Base-by-base conservation (phyloP, 2,888 invertebrate species). In the Holacanthella duospinosa region DNA sequence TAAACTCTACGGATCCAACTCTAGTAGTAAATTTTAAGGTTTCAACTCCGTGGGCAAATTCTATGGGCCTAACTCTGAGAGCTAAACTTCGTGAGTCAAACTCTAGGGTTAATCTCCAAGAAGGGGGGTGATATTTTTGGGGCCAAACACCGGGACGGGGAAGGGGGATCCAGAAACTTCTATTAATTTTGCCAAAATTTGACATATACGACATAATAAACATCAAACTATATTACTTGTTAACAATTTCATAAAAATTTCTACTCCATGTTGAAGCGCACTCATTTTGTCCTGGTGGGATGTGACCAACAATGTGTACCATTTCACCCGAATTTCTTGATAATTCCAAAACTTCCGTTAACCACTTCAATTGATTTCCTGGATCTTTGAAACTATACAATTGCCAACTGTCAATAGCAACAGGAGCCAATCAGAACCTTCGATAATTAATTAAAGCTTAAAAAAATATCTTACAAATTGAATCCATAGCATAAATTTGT, bases 401-500 rank as follows among this genome's bases (percentile, higher is more conserved):
- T 58, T 74, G 69, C 75, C 74, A 74, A 62, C 74, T 74, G 25
- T 6, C 62, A 36, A 21, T 25, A 27, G 62, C 43, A 43, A 58
- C 1, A 43, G n/a, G 43, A n/a, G n/a, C n/a, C n/a, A n/a, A n/a
- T n/a, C n/a, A n/a, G 36, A 36, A 36, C 36, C 36, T 36, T 36
- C 36, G 16, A 36, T 12, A 36, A 36, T 36, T 36, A 12, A 12
- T 36, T 36, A 36, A 36, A 36, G 16, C 16, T 16, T 16, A 36
- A 36, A 36, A 16, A 21, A n/a, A 21, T 9, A 48, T 16, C 68
- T 62, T 65, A 70, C 70, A 68, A 88, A 75, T 90, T 90, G 67
- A 78, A 80, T 68, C 77, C 82, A 74, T 86, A 87, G 71, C 88
- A 88, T 62, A 88, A 84, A 75, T 90, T 91, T 74, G 85, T 89